These are phyloP conservation scores for Drosophila vallismaia DNA, from an alignment of 2,888 invertebrate genomes.

Conservation along the genomic window DNA sequence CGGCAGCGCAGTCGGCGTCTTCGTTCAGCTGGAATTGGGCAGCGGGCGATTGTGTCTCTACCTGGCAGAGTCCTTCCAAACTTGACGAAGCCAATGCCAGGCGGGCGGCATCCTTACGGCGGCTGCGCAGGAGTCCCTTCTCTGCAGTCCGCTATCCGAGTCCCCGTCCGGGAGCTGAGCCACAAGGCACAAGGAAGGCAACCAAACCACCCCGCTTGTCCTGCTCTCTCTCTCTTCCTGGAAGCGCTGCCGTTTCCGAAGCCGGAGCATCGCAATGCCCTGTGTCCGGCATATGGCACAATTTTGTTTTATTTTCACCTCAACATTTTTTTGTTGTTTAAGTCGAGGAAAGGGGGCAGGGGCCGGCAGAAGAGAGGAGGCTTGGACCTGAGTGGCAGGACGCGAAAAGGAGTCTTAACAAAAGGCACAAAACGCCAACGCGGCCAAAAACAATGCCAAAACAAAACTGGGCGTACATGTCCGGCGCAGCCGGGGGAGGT, in stretches of 20 bases:
- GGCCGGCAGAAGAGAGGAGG: not conserved
- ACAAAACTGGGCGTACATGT: constrained; percentile 39
- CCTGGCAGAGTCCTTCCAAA: constrained; percentile 43
- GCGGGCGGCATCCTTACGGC: constrained; percentile 51
- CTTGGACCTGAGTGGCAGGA: constrained; percentile 19
- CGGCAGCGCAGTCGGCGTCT: constrained; percentile 46
- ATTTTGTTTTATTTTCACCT: constrained; percentile 52
- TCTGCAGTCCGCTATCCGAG: not conserved
- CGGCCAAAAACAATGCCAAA: constrained; percentile 53
- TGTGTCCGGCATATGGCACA: constrained; percentile 74
- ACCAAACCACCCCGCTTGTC: constrained; percentile 7
- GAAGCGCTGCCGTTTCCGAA: not conserved
- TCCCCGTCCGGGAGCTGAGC: not conserved
- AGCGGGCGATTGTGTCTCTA: constrained; percentile 43
- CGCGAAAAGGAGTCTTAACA: constrained; percentile 47
- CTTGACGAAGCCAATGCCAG: constrained; percentile 73
- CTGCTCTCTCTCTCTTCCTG: not conserved
- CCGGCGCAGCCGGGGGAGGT: constrained; percentile 9
- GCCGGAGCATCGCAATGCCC: constrained; percentile 61
- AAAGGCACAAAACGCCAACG: constrained; percentile 70
- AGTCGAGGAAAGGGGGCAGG: not conserved
- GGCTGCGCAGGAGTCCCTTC: constrained; percentile 53
- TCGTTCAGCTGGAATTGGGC: constrained; percentile 77
- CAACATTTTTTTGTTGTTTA: constrained; percentile 7
- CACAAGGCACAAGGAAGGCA: not conserved